These are phyloP conservation scores for Copidosoma floridanum DNA, from an alignment of 1,140 invertebrate species.

Conservation along the genomic window DNA sequence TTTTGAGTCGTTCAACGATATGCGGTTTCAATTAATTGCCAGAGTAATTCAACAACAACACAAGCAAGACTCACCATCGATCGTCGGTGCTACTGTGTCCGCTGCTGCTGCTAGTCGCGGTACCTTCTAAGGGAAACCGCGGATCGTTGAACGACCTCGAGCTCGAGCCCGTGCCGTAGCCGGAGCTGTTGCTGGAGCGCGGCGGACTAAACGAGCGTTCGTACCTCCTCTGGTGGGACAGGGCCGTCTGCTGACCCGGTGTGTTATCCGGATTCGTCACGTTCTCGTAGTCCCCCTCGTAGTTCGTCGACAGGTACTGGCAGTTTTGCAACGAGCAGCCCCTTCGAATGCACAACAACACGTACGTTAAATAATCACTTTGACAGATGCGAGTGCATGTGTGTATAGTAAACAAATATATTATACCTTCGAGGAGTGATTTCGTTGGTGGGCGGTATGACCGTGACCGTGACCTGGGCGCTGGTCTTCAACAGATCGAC, in stretches of 20 bases:
- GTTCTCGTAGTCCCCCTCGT: constrained; percentile 75
- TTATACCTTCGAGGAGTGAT: constrained; percentile 66
- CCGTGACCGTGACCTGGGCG: constrained; percentile 77
- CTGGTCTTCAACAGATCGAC: constrained; percentile 91
- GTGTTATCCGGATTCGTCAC: constrained; percentile 58
- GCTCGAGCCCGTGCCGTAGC: constrained; percentile 80
- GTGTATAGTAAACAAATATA: no score
- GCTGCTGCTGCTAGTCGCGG: constrained; percentile 64
- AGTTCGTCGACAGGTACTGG: constrained; percentile 63
- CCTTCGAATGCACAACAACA: constrained; percentile 49
- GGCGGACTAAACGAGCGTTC: constrained; percentile 77
- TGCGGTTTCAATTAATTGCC: constrained; percentile 30
- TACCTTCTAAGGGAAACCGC: constrained; percentile 59
- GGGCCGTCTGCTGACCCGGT: constrained; percentile 57
- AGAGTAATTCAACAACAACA: neutral
- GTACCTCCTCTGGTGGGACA: constrained; percentile 63
- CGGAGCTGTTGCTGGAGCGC: constrained; percentile 78
- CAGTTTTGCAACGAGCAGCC: constrained; percentile 71
- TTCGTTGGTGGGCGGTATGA: constrained; percentile 75
- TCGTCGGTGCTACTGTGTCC: constrained; percentile 67
- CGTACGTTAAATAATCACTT: no score
- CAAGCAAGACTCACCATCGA: constrained; percentile 57
- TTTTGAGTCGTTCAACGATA: constrained; percentile 36
- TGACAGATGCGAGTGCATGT: no score
- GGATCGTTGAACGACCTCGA: constrained; percentile 67